A percentile compares a stretch with the other conserved stretches of the same genome.
phyloP scores from a whole-genome alignment of 2,797 vertebrate species.

The Crocodylus rhombifer region DNA sequence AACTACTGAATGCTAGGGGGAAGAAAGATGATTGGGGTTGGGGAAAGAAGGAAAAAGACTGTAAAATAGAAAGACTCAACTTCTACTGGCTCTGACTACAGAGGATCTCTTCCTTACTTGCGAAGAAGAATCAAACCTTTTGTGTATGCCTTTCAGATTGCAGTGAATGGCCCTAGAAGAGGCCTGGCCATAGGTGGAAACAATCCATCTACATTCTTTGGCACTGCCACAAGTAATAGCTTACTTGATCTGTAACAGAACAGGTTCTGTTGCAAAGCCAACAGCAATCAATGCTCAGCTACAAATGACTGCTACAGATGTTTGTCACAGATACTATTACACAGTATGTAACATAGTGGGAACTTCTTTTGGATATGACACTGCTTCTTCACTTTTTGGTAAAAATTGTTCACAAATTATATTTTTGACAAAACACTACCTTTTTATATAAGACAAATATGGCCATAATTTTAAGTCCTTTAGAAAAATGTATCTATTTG shows the following conservation, averaged over 20 bases:
- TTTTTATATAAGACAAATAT: conserved; percentile 74
- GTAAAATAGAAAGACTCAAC: neutral
- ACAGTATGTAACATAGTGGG: conserved; percentile 62
- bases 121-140: conserved; percentile 44
- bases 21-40: neutral
- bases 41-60: conserved; percentile 10
- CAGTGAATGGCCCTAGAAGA: conserved; percentile 41
- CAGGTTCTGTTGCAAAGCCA: conserved; percentile 68
- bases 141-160: conserved; percentile 34
- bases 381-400: conserved; percentile 75
- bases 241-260: conserved; percentile 46
- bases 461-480: conserved; percentile 58
- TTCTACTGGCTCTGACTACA: conserved; percentile 30
- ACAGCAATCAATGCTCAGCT: conserved; percentile 63
- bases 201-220: conserved; percentile 27
- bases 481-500: conserved; percentile 35
- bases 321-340: conserved; percentile 56
- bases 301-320: conserved; percentile 72
- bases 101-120: conserved; percentile 4
- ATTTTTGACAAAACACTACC: conserved; percentile 74
- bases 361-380: conserved; percentile 54
- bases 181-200: conserved; percentile 61
- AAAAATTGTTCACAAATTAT: conserved; percentile 76
- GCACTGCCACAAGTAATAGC: conserved; percentile 47
- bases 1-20: conserved; percentile 41